Percentiles rank a stretch among this genome's conserved stretches.
These are phyloP conservation scores for Dermatemys mawii DNA, from an alignment of 2,113 vertebrate species.

Conservation along the genomic window DNA sequence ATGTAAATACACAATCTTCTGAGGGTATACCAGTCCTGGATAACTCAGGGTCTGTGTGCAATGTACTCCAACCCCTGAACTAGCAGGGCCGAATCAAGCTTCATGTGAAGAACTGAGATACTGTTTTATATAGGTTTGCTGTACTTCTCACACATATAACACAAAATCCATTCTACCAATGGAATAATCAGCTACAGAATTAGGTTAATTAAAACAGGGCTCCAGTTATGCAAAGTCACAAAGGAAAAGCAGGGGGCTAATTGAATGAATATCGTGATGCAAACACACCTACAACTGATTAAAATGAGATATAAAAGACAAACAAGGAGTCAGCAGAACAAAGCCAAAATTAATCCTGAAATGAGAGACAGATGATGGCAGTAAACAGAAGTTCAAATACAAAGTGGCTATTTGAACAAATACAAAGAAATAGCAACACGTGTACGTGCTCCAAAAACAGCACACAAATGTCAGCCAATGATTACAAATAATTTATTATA, in stretches of 20 bases:
- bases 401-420: conserved; percentile 22
- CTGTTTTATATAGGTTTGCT: neutral
- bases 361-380: conserved; percentile 12
- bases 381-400: conserved; percentile 30
- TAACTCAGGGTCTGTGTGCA: neutral
- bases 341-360: conserved; percentile 38
- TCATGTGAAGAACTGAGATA: conserved; percentile 22
- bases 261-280: conserved; percentile 31
- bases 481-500: conserved; percentile 38
- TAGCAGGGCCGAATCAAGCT: neutral
- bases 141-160: neutral
- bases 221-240: conserved; percentile 25
- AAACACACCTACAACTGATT: conserved; percentile 38
- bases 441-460: neutral
- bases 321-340: neutral
- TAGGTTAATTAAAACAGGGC: conserved; percentile 36
- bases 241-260: conserved; percentile 36
- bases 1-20: neutral
- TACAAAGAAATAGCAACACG: neutral
- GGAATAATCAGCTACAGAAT: conserved; percentile 2
- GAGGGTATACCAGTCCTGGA: neutral
- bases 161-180: conserved; percentile 10
- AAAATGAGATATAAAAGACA: conserved; percentile 45
- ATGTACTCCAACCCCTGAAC: rapidly evolving
- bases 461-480: neutral